Percentiles rank a stretch among this genome's conserved stretches.
phyloP scores from a whole-genome alignment of 2,888 invertebrate genomes.

The Drosophila anceps region DNA sequence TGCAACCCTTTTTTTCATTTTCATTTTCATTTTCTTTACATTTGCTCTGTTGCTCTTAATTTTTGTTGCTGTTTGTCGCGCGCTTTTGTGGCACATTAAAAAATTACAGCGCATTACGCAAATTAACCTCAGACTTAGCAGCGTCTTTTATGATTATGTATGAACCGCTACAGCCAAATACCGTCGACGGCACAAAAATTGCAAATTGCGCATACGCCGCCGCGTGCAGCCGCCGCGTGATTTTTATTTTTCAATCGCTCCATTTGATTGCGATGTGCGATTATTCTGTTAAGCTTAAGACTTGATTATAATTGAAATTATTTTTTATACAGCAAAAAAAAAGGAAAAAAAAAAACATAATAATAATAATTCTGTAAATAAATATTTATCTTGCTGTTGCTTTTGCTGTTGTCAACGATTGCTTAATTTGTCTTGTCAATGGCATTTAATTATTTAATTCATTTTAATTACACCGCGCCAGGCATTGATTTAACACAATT shows the following conservation, averaged over 20 bases:
- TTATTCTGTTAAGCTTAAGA: slow-evolving; percentile 20
- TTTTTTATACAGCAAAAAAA: not conserved
- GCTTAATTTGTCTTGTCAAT: slow-evolving; percentile 10
- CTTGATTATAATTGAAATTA: slow-evolving; percentile 38
- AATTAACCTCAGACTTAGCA: slow-evolving; percentile 81
- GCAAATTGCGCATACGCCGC: slow-evolving; percentile 53
- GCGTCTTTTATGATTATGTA: slow-evolving; percentile 53
- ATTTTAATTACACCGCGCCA: slow-evolving; percentile 35
- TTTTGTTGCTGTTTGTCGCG: slow-evolving; percentile 25
- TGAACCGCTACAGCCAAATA: slow-evolving; percentile 15
- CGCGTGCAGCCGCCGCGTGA: slow-evolving; percentile 26
- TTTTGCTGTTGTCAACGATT: not conserved
- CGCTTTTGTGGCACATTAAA: slow-evolving; percentile 68
- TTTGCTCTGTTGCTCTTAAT: slow-evolving; percentile 8
- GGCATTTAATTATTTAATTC: slow-evolving; percentile 32
- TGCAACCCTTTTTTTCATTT: slow-evolving; percentile 54
- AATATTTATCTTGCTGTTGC: not conserved
- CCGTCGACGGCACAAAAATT: slow-evolving; percentile 30
- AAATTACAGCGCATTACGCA: slow-evolving; percentile 78
- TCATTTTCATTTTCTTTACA: slow-evolving; percentile 6
- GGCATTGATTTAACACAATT: slow-evolving; percentile 28
- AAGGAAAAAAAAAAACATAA: not conserved
- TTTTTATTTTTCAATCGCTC: slow-evolving; percentile 8
- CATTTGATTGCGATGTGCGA: not conserved
- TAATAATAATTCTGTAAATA: not conserved